Evolutionary conservation across 2,113 vertebrate genomes (phyloP).

Genomic region (Nerophis lumbriciformis): DNA sequence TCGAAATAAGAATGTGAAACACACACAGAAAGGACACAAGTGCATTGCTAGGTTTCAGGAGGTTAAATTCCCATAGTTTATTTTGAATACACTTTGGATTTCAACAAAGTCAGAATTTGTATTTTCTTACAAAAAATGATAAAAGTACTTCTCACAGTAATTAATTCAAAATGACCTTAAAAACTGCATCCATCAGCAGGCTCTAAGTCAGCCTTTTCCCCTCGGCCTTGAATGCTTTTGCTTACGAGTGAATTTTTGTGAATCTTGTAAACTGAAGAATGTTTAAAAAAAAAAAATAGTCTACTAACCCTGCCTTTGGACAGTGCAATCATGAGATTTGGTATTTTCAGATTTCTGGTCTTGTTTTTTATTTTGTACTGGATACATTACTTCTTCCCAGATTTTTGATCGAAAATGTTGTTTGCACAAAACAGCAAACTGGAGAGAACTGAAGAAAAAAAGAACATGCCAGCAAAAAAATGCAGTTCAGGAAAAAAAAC

Average conservation of each 20-base stretch:
- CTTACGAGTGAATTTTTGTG: neutral
- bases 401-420: conserved; percentile 35
- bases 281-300: neutral
- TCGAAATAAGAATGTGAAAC: too few relatives aligned
- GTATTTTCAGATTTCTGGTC: neutral
- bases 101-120: neutral
- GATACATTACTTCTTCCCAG: neutral
- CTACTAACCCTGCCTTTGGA: neutral
- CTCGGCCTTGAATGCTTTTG: neutral
- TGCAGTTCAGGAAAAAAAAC: conserved; percentile 59
- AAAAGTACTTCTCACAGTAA: neutral
- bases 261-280: neutral
- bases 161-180: conserved; percentile 18
- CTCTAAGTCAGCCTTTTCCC: conserved; percentile 12
- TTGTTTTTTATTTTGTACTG: neutral
- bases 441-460: conserved; percentile 44
- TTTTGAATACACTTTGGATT: conserved; percentile 21
- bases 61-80: conserved; percentile 24
- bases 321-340: neutral
- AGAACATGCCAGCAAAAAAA: conserved; percentile 58
- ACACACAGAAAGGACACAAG: too few relatives aligned
- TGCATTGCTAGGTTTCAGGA: too few relatives aligned
- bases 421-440: conserved; percentile 33
- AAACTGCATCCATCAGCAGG: conserved; percentile 13
- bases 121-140: neutral